A percentile compares a stretch with the other conserved stretches of the same genome.
Evolutionary conservation across 2,113 vertebrate species (phyloP).

Genomic region (Solea solea): DNA sequence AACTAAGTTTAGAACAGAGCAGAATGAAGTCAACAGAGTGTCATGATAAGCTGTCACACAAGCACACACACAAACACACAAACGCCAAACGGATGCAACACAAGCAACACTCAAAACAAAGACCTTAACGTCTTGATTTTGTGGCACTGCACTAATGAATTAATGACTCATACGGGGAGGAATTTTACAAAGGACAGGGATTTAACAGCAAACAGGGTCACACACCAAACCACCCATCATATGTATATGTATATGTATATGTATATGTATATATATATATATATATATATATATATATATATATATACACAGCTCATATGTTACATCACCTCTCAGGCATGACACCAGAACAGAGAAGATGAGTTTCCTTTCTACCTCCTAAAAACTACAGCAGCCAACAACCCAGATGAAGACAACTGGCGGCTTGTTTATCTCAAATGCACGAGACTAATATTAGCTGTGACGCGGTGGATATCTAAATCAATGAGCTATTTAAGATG

Average conservation of each 20-base stretch:
- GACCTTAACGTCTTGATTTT: constrained; percentile 19
- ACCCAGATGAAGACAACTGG: constrained; percentile 24
- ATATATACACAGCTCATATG: constrained; percentile 48
- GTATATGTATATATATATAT: too few species aligned
- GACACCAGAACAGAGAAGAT: constrained; percentile 25
- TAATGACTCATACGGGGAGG: constrained; percentile 9
- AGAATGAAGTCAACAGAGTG: neutral
- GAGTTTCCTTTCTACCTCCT: constrained; percentile 31
- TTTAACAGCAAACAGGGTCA: constrained; percentile 52
- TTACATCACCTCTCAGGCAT: constrained; percentile 58
- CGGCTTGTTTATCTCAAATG: constrained; percentile 1
- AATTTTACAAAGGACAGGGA: constrained; percentile 25
- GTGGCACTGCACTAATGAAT: constrained; percentile 18
- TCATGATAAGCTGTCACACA: constrained; percentile 1
- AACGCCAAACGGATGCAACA: neutral
- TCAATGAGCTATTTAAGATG: constrained; percentile 16
- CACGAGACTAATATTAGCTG: constrained; percentile 9
- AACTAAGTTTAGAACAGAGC: constrained; percentile 4
- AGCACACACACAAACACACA: too few species aligned
- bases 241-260: neutral
- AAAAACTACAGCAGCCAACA: constrained; percentile 52
- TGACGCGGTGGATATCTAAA: constrained; percentile 10
- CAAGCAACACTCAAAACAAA: constrained; percentile 15
- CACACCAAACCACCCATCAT: constrained; percentile 45
- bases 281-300: too few species aligned